These are phyloP conservation scores for Subacronicta megacephala DNA, from an alignment of 2,888 invertebrate genomes.

Conservation along the genomic window DNA sequence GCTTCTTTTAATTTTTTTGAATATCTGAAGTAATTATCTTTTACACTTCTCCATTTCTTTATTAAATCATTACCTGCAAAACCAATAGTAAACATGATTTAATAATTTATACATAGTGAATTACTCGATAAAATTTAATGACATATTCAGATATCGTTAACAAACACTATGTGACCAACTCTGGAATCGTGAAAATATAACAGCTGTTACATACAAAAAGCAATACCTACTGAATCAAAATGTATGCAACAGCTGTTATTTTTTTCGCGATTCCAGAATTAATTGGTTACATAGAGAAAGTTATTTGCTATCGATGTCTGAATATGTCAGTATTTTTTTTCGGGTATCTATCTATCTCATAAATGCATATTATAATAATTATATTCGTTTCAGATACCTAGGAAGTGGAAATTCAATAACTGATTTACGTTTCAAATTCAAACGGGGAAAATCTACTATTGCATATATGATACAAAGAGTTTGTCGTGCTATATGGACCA, in stretches of 20 bases:
- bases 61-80: constrained; percentile 20
- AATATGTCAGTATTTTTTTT: constrained; percentile 15
- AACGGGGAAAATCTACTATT: constrained; percentile 37
- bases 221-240: constrained; percentile 21
- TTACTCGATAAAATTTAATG: constrained; percentile 29
- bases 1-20: constrained; percentile 35
- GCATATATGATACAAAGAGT: constrained; percentile 24
- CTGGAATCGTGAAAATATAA: constrained; percentile 14
- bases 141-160: constrained; percentile 25
- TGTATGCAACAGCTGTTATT: constrained; percentile 10
- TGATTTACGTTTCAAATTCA: constrained; percentile 30
- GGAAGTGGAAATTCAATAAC: constrained; percentile 31
- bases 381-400: constrained; percentile 30
- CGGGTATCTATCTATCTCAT: constrained; percentile 23
- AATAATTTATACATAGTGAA: constrained; percentile 23
- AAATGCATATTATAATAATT: constrained; percentile 17
- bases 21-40: constrained; percentile 29
- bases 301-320: too few relatives aligned
- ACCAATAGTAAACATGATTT: constrained; percentile 20
- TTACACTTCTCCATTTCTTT: constrained; percentile 38
- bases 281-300: too few relatives aligned
- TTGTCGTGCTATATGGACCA: constrained; percentile 33
- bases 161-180: constrained; percentile 26
- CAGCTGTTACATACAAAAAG: constrained; percentile 23
- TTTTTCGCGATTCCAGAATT: constrained; percentile 10